Base-by-base conservation (phyloP, 2,888 invertebrate genomes). In the Drosophila monieri region DNA sequence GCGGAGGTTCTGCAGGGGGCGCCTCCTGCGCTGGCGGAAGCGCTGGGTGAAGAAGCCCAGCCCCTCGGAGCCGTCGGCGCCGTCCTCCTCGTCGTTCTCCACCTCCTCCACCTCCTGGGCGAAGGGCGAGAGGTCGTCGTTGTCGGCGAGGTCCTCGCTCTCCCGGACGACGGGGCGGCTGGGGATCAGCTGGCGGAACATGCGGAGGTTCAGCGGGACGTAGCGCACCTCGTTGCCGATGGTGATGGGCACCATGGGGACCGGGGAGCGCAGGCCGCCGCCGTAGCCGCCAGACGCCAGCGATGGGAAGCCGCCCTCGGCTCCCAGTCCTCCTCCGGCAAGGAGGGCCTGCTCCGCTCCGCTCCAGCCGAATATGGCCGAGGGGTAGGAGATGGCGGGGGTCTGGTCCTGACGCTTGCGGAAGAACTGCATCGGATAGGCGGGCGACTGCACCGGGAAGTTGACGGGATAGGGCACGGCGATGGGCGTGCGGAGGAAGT, bases 221-320 rank as follows among this genome's bases (percentile, higher is more conserved):
- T 84, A 84, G 39, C 72, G 71, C 18, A 84, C 73, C 3, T 69
- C 72, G 49, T 85, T 85, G 72, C 77, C 77, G 25, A 85, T 47
- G 2, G 69, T 73, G 5, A 84, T 47, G 5, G 87, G 86, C 10
- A 84, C 86, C 27, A 80, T 18, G 0, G 85, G 80, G 4, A 80
- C 69, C 73, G 8, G 21, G n/a, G 15, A 3, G 18, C 48, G 35
- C 4, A 35, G 4, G 6, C 23, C 6, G 5, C 6, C 23, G 30
- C 14, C 46, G 14, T 37, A 37, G 37, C n/a, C 5, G 37, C 10
- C 12, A 8, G 39, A 14, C 2, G 15, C 1, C 1, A 37, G 2
- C 1, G 41, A 21, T 27, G 30, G 14, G 12, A 21, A 47, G 4
- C 15, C 15, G 2, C 18, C 39, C 1, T 23, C 52, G 6, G 8